Percentiles rank a stretch among this genome's conserved stretches.
These are phyloP conservation scores for Grammomys dolichurus DNA, from an alignment of 2,113 vertebrate species.

Conservation along the genomic window DNA sequence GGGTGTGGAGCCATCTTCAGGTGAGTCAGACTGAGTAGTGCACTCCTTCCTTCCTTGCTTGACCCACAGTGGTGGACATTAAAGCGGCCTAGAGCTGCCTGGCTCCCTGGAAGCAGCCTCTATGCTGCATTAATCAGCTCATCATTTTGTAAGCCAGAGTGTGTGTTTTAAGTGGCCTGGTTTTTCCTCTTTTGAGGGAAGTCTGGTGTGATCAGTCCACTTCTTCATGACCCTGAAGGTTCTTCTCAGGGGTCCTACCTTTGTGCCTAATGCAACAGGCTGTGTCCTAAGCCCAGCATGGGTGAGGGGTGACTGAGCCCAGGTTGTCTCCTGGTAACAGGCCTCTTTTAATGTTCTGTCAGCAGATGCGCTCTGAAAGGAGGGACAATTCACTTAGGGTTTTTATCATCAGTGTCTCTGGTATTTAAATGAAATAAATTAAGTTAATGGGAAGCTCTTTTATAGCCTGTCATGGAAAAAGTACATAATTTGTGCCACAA, in stretches of 20 bases:
- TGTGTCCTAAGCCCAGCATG: not conserved
- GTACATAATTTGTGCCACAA: conserved; percentile 84
- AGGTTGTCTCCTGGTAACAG: conserved; percentile 61
- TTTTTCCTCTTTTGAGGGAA: conserved; percentile 44
- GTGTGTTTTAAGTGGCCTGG: not conserved
- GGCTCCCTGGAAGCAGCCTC: not conserved
- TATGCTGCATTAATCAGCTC: not conserved
- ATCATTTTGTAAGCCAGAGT: not conserved
- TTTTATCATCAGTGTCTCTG: conserved; percentile 81
- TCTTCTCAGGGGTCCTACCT: not conserved
- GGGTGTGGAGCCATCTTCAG: not conserved
- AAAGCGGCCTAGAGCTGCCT: not conserved
- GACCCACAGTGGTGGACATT: not conserved
- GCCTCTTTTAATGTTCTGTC: conserved; percentile 44
- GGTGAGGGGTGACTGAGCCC: not conserved
- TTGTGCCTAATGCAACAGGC: not conserved
- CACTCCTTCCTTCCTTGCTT: not conserved
- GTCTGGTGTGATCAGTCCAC: not conserved
- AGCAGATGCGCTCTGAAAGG: conserved; percentile 68
- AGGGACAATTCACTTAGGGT: conserved; percentile 66
- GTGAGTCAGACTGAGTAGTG: not conserved
- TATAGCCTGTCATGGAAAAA: conserved; percentile 81
- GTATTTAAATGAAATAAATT: conserved; percentile 82
- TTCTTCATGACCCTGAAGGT: not conserved
- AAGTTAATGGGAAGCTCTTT: conserved; percentile 75